Evolutionary conservation across 1,140 invertebrate genomes (phyloP).

Genomic region (Anadara kagoshimensis): DNA sequence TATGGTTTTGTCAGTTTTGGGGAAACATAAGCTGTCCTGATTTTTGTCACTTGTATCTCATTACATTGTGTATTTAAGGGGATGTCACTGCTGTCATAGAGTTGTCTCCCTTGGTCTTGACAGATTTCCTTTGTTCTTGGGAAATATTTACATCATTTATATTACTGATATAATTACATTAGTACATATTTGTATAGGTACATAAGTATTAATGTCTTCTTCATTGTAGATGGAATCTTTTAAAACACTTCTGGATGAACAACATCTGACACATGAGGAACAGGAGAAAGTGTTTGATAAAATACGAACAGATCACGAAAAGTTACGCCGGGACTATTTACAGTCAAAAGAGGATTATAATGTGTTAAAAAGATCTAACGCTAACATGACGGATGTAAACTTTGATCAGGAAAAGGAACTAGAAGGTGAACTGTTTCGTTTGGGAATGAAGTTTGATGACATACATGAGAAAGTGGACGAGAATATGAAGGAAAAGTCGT

Average conservation of each 20-base stretch:
- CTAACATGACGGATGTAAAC: slow-evolving; percentile 42
- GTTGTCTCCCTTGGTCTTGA: too few species aligned
- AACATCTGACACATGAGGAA: slow-evolving; percentile 61
- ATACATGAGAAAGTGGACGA: slow-evolving; percentile 66
- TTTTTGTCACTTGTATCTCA: too few species aligned
- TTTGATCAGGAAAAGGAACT: slow-evolving; percentile 69
- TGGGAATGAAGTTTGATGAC: slow-evolving; percentile 71
- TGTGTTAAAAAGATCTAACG: slow-evolving; percentile 53
- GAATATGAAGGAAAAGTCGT: slow-evolving; percentile 57
- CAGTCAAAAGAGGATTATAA: slow-evolving; percentile 69
- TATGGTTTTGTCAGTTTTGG: too few species aligned
- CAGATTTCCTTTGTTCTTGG: too few species aligned
- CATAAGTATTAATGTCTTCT: neutral
- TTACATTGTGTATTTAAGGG: too few species aligned
- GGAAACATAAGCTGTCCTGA: too few species aligned
- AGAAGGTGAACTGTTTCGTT: slow-evolving; percentile 67
- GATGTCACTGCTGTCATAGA: too few species aligned
- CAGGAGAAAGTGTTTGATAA: slow-evolving; percentile 65
- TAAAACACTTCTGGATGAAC: slow-evolving; percentile 57
- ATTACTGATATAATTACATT: too few species aligned
- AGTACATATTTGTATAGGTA: too few species aligned
- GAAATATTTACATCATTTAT: too few species aligned
- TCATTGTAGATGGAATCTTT: slow-evolving; percentile 65
- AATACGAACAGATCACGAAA: slow-evolving; percentile 64
- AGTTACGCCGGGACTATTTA: slow-evolving; percentile 62